Evolutionary conservation across 2,113 vertebrate species (phyloP).

Genomic region (Hoplias malabaricus): DNA sequence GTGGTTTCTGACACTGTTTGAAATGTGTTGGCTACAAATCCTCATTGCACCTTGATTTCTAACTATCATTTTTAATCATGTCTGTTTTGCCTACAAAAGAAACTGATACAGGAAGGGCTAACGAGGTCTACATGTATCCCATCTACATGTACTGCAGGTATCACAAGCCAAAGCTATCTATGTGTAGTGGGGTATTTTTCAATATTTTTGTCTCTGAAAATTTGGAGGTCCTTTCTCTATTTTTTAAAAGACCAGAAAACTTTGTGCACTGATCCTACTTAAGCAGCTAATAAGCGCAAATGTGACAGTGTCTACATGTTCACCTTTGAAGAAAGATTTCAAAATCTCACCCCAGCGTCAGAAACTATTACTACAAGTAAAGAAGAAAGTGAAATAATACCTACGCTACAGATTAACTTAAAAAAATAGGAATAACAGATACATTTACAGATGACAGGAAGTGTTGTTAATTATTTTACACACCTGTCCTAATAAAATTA

Average conservation of each 20-base stretch:
- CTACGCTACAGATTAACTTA: neutral
- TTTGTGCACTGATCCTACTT: neutral
- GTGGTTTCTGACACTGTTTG: neutral
- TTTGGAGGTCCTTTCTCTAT: neutral
- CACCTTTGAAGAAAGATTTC: slow-evolving; percentile 12
- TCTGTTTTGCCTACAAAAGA: neutral
- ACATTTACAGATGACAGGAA: slow-evolving; percentile 40
- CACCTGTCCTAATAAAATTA: slow-evolving; percentile 34
- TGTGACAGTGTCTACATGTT: neutral
- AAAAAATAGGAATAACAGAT: neutral
- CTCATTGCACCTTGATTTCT: too few relatives aligned
- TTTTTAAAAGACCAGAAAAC: neutral
- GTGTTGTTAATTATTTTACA: slow-evolving; percentile 34
- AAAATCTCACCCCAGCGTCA: slow-evolving; percentile 32
- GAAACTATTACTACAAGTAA: slow-evolving; percentile 36
- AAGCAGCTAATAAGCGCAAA: neutral
- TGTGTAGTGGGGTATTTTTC: neutral
- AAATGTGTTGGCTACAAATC: neutral
- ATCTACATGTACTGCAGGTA: neutral
- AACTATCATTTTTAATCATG: too few relatives aligned
- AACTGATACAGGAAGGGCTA: neutral
- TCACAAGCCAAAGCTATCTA: neutral
- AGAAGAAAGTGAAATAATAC: neutral
- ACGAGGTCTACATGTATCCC: neutral
- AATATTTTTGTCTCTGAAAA: neutral